A percentile compares a stretch with the other conserved stretches of the same genome.
phyloP scores from a whole-genome alignment of 2,888 invertebrate species.

The Drosophila nigritarsus region DNA sequence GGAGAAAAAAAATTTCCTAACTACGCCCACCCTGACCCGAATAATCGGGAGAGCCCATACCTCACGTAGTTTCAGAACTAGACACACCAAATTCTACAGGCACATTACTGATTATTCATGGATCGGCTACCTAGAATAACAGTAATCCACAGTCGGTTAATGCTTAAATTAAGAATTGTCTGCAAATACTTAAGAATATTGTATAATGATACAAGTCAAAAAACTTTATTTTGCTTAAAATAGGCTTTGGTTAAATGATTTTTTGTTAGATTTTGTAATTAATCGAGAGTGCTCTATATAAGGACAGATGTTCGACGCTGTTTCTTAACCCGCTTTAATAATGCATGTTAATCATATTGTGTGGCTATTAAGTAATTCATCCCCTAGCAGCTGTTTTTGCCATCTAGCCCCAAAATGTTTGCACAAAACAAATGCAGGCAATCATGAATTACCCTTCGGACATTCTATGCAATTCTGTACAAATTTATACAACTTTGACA shows the following conservation, averaged over 20 bases:
- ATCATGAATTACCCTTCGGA: slow-evolving; percentile 14
- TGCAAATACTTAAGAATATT: neutral
- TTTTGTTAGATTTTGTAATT: neutral
- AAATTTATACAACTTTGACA: slow-evolving; percentile 49
- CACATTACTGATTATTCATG: neutral
- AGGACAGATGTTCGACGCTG: slow-evolving; percentile 28
- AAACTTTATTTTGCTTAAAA: neutral
- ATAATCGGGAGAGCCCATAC: neutral
- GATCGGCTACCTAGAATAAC: neutral
- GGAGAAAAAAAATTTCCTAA: neutral
- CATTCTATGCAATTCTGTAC: slow-evolving; percentile 34
- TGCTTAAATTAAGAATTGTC: neutral
- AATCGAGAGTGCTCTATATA: neutral
- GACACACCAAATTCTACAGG: neutral
- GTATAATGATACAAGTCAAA: neutral
- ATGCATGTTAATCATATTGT: neutral
- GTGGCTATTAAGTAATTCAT: neutral
- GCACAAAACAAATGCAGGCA: slow-evolving; percentile 21
- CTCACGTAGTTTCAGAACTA: neutral
- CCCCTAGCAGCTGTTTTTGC: slow-evolving; percentile 57
- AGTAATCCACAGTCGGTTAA: neutral
- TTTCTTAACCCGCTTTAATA: neutral
- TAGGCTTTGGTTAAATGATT: neutral
- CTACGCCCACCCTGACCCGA: neutral
- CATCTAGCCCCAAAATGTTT: slow-evolving; percentile 45